A percentile compares a stretch with the other conserved stretches of the same genome.
Conservation (phyloP, 2,888 invertebrate species). For the Incurvaria masculella region DNA sequence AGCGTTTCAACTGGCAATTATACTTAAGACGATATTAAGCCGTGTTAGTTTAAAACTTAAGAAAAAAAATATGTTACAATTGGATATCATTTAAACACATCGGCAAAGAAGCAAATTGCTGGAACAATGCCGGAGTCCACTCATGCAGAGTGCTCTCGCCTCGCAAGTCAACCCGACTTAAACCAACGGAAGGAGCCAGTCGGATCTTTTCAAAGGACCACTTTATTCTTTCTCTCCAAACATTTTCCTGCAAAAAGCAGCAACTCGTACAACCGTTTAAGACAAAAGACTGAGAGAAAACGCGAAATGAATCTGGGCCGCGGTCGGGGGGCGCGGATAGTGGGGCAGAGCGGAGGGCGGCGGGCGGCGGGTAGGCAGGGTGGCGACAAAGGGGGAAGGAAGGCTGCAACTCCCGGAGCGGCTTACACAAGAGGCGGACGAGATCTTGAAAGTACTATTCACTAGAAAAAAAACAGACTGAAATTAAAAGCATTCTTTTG, state of each 20-base stretch:
- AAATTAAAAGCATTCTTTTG: neutral
- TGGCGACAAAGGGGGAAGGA: neutral
- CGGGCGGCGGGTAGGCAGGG: slow-evolving; percentile 26
- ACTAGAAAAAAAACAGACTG: neutral
- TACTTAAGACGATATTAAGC: too few relatives aligned
- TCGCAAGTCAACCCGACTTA: neutral
- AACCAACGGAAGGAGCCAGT: neutral
- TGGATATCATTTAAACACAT: too few relatives aligned
- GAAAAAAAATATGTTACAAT: too few relatives aligned
- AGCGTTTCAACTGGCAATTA: too few relatives aligned
- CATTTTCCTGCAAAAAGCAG: slow-evolving; percentile 10
- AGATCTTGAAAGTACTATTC: too few relatives aligned
- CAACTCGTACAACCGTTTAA: slow-evolving; percentile 48
- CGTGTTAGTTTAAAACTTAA: too few relatives aligned
- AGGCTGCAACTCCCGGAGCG: too few relatives aligned
- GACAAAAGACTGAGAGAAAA: slow-evolving; percentile 53
- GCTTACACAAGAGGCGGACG: too few relatives aligned
- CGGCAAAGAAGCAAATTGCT: too few relatives aligned
- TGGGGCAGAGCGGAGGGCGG: slow-evolving; percentile 22
- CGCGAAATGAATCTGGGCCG: slow-evolving; percentile 46
- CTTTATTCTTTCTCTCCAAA: neutral
- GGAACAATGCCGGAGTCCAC: too few relatives aligned
- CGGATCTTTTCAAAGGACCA: neutral
- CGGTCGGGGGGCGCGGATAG: slow-evolving; percentile 22
- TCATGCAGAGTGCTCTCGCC: too few relatives aligned